Conservation (phyloP, 2,797 vertebrate species). For the Scyliorhinus canicula region DNA sequence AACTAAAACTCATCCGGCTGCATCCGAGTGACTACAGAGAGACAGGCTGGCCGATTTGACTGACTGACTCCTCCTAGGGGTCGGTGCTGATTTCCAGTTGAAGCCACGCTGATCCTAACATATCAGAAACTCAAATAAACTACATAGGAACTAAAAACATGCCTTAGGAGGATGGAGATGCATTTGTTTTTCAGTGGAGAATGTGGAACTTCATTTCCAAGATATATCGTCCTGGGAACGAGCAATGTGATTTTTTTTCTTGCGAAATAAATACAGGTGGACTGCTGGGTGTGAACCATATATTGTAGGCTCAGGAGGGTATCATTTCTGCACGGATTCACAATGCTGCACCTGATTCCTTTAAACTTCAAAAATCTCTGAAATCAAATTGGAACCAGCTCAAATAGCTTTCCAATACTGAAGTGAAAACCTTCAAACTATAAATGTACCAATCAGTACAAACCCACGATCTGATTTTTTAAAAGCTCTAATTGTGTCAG, state of each 20-base stretch:
- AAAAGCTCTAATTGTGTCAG: too few relatives aligned
- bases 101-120: background rate
- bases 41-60: background rate
- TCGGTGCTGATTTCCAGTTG: background rate
- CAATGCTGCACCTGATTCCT: background rate
- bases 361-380: background rate
- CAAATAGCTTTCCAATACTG: background rate
- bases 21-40: background rate
- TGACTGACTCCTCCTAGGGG: constrained; percentile 32
- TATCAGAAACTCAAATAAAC: background rate
- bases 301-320: background rate
- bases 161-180: background rate
- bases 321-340: background rate
- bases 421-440: background rate
- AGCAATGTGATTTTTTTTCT: background rate
- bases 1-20: constrained; percentile 22
- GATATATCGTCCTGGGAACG: background rate
- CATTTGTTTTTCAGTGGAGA: background rate
- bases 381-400: background rate
- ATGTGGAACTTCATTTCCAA: background rate
- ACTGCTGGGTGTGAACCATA: background rate
- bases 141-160: background rate
- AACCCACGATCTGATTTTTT: background rate
- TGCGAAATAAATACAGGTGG: background rate
- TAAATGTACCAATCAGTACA: background rate